Base-by-base conservation (phyloP, 92 coral and sea anemone genomes). In the Umimayanthus chanpuru region DNA sequence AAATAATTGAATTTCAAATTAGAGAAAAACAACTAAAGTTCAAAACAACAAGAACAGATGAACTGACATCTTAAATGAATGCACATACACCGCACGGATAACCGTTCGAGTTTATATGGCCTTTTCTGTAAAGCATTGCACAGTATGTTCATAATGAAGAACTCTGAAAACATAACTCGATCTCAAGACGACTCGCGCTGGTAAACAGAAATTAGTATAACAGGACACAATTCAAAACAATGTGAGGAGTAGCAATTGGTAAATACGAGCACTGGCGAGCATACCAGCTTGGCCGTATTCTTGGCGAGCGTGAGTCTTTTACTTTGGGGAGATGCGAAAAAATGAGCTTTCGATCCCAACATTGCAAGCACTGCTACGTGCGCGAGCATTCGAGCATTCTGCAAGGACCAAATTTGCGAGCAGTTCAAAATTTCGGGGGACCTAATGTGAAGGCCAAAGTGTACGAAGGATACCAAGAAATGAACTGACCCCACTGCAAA, bases 401-500 rank as follows among this genome's bases (percentile, higher is more conserved):
- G n/a, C n/a, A 32, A 32, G 36, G 36, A 32, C 36, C n/a, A n/a
- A n/a, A n/a, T n/a, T 32, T 32, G 36, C 2, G 36, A 32, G 36
- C 36, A 32, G 1, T 32, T 32, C 36, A 32, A 32, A 32, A 32
- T 32, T 32, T 32, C 2, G 36, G 36, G 36, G 36, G 36, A 32
- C 36, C 36, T 32, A 32, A 36, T 16, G 50, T 75, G n/a, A 75
- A 1, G 21, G 28, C 68, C 12, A 18, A 8, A 38, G 44, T 20
- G 50, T 16, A 12, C 66, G 58, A 78, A n/a, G 1, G n/a, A 78
- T 44, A 77, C 14, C 61, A 26, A 38, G 14, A 16, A 76, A 66
- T 20, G 0, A 38, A 76, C 82, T 78, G 36, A 78, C 82, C 82
- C 82, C 82, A 53, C 82, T 44, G 21, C 82, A 78, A 58, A 78